phyloP scores from a whole-genome alignment of 2,797 vertebrate genomes.

The Pachyuromys duprasi region DNA sequence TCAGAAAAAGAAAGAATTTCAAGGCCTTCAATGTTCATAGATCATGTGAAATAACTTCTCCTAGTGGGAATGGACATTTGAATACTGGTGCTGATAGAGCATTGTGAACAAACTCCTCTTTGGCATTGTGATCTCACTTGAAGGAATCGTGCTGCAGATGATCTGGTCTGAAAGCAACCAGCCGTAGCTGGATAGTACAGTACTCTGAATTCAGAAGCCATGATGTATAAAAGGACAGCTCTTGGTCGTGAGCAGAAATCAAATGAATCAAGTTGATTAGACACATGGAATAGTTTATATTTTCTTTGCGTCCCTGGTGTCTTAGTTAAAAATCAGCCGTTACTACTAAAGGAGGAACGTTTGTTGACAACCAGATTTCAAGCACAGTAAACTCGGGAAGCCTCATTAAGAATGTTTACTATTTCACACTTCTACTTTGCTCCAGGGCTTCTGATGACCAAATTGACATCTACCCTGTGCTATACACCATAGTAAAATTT shows the following conservation, averaged over 20 bases:
- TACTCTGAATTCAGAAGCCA: slow-evolving; percentile 81
- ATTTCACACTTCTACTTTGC: slow-evolving; percentile 30
- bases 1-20: slow-evolving; percentile 24
- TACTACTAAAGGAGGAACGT: slow-evolving; percentile 36
- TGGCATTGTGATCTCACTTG: slow-evolving; percentile 79
- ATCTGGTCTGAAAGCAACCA: slow-evolving; percentile 74
- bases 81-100: neutral
- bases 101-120: neutral
- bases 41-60: neutral
- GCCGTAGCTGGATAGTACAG: slow-evolving; percentile 80
- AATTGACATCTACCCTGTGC: slow-evolving; percentile 19
- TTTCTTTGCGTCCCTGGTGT: slow-evolving; percentile 60
- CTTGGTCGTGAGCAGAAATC: slow-evolving; percentile 75
- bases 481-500: slow-evolving; percentile 38
- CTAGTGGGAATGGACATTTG: neutral
- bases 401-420: slow-evolving; percentile 66
- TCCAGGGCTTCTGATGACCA: neutral
- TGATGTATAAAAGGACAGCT: slow-evolving; percentile 83
- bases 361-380: slow-evolving; percentile 22
- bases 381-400: slow-evolving; percentile 50
- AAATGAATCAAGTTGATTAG: slow-evolving; percentile 80
- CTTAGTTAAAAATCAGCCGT: slow-evolving; percentile 70
- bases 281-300: slow-evolving; percentile 72
- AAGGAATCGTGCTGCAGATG: slow-evolving; percentile 80
- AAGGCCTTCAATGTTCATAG: neutral